A percentile compares a stretch with the other conserved stretches of the same genome.
These are phyloP conservation scores for Zaprionus vittiger DNA, from an alignment of 1,140 invertebrate species.

Conservation along the genomic window DNA sequence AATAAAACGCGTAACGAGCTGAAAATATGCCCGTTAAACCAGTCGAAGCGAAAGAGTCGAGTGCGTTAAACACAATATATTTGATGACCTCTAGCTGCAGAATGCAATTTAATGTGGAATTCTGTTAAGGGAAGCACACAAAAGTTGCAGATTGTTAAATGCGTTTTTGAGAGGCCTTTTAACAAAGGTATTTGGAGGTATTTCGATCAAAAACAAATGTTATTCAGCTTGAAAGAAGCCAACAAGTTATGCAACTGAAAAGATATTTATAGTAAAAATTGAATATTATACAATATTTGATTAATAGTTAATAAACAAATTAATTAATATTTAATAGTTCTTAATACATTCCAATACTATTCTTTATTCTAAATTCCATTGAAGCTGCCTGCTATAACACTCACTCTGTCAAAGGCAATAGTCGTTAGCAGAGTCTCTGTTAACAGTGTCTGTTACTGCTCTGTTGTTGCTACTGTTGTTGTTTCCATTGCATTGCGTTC, in stretches of 20 bases:
- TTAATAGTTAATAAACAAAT: background rate
- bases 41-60: constrained; percentile 32
- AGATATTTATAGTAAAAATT: background rate
- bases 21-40: constrained; percentile 42
- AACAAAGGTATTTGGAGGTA: background rate
- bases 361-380: background rate
- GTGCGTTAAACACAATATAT: constrained; percentile 15
- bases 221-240: background rate
- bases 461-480: constrained; percentile 36
- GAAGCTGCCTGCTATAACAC: constrained; percentile 17
- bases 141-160: background rate
- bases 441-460: background rate
- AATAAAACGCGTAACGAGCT: constrained; percentile 49
- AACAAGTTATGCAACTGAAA: background rate
- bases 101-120: constrained; percentile 2
- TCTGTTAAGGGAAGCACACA: background rate
- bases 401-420: no score
- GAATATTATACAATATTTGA: no score
- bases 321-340: background rate
- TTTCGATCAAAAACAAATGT: background rate
- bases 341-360: background rate
- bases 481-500: constrained; percentile 39
- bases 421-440: background rate
- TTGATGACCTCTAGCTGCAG: constrained; percentile 12
- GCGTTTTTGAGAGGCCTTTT: background rate